Percentiles rank a stretch among this genome's conserved stretches.
These are phyloP conservation scores for Strigamia transsilvanica DNA, from an alignment of 2,888 invertebrate species.

Conservation along the genomic window DNA sequence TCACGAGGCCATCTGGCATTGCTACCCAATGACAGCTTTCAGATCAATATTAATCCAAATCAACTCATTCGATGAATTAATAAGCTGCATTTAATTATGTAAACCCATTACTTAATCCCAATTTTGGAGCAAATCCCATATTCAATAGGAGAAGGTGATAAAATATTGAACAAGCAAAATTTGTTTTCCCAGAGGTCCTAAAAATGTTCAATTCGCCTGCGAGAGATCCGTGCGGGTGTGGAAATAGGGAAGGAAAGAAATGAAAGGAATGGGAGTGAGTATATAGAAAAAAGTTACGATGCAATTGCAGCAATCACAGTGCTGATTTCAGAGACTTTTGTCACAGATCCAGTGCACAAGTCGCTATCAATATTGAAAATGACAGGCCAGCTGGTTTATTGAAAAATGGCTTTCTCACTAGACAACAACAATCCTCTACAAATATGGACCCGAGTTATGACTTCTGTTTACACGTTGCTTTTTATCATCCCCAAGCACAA, in stretches of 20 bases:
- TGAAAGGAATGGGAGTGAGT: not conserved
- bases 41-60: no score
- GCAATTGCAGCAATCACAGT: not conserved
- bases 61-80: not conserved
- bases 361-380: not conserved
- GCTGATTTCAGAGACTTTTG: not conserved
- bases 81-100: not conserved
- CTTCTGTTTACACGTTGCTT: not conserved
- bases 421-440: not conserved
- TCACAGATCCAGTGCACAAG: not conserved
- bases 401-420: not conserved
- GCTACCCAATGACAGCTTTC: no score
- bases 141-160: not conserved
- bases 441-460: not conserved
- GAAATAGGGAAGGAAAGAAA: not conserved
- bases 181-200: slow-evolving; percentile 7
- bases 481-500: not conserved
- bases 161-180: slow-evolving; percentile 2
- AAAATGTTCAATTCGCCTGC: not conserved
- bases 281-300: slow-evolving; percentile 8
- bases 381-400: slow-evolving; percentile 3
- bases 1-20: no score
- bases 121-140: not conserved
- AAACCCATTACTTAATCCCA: not conserved
- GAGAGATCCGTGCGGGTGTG: not conserved